Conservation (phyloP, 2,113 vertebrate species). For the Etheostoma cragini region DNA sequence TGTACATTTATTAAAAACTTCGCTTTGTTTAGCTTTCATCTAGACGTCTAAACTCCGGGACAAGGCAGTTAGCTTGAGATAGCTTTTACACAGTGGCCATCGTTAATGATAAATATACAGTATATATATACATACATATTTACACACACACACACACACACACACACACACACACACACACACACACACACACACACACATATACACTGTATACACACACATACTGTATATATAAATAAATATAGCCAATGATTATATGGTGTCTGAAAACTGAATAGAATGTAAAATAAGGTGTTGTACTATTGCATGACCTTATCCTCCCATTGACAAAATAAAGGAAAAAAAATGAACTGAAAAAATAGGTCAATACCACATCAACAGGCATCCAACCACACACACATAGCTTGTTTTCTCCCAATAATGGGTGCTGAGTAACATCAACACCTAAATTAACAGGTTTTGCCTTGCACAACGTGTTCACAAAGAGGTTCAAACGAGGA, state of each 20-base stretch:
- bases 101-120: too few species aligned
- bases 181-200: too few species aligned
- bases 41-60: too few species aligned
- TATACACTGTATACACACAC: too few species aligned
- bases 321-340: neutral
- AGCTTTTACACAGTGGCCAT: too few species aligned
- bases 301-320: neutral
- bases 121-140: too few species aligned
- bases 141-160: too few species aligned
- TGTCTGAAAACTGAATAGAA: conserved; percentile 2
- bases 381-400: neutral
- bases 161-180: too few species aligned
- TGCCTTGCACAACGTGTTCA: neutral
- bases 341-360: neutral
- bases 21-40: too few species aligned
- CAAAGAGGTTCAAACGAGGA: neutral
- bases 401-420: neutral
- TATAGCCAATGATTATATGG: conserved; percentile 3
- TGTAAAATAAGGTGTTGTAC: neutral
- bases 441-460: neutral
- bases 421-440: neutral
- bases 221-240: too few species aligned
- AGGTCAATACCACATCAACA: neutral
- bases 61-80: too few species aligned
- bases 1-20: too few species aligned